phyloP scores from a whole-genome alignment of 2,888 invertebrate genomes.

The Tuberolachnus salignus region DNA sequence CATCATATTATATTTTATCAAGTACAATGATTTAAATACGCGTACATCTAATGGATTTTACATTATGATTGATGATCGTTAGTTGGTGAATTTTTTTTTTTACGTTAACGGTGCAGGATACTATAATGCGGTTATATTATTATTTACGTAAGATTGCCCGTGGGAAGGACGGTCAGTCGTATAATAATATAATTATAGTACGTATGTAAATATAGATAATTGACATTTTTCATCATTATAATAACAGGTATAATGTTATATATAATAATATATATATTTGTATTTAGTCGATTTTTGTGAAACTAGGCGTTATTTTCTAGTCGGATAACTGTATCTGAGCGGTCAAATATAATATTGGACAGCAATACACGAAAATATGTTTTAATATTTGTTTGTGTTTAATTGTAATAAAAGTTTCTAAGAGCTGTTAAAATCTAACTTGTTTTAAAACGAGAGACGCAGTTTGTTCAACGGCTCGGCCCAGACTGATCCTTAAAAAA shows the following conservation, averaged over 20 bases:
- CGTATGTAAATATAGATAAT: background rate
- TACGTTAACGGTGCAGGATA: constrained; percentile 18
- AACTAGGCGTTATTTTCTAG: too few species aligned
- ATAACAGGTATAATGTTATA: background rate
- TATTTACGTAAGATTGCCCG: constrained; percentile 24
- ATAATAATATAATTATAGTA: too few species aligned
- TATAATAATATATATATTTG: background rate
- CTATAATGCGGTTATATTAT: too few species aligned
- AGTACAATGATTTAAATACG: background rate
- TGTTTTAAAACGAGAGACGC: too few species aligned
- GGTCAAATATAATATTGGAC: too few species aligned
- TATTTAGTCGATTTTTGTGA: background rate
- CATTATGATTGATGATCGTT: background rate
- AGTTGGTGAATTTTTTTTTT: background rate
- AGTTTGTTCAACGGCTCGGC: too few species aligned
- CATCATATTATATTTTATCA: background rate
- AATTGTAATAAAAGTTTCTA: too few species aligned
- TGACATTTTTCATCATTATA: constrained; percentile 9
- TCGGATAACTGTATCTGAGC: too few species aligned
- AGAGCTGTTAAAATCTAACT: too few species aligned
- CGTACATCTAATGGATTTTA: background rate
- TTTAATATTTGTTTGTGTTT: too few species aligned
- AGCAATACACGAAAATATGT: too few species aligned
- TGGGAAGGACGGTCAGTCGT: constrained; percentile 10
- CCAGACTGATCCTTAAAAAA: too few species aligned